Base-by-base conservation (phyloP, 2,888 invertebrate genomes). In the Odontothrips loti region DNA sequence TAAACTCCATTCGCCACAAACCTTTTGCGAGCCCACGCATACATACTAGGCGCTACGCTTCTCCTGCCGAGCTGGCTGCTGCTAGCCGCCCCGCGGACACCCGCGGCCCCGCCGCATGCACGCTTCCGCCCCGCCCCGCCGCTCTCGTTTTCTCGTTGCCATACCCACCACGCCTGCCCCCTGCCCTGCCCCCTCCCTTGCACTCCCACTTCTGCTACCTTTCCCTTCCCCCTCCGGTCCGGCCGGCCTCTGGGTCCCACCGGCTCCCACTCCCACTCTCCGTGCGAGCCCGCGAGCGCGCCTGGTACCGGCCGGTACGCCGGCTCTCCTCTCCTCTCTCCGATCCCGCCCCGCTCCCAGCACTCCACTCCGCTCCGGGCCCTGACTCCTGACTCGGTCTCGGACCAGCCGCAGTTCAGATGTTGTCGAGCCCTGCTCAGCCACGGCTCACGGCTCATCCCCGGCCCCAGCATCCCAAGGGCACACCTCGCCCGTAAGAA, bases 251-350 rank as follows among this genome's bases (percentile, higher is more conserved):
- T 48, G 8, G 51, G 12, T 17, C 51, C 51, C 51, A 51, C 51
- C 17, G 15, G n/a, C 58, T 17, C 58, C 58, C 58, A 68, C 68
- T 68, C 68, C 68, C 68, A 75, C 68, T 75, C 68, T 27, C 68
- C 58, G 58, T 17, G 51, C 51, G 51, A 20, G 51, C 51, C 51
- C 10, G 51, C 58, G 58, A 43, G 34, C 68, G 68, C 68, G 68
- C 68, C 68, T 75, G 68, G 68, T 75, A 75, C 68, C 68, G 68
- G 68, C 68, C 23, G 68, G 68, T 75, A 75, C 68, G 68, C 20
- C 51, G 12, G 51, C 51, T 51, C 58, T 17, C 20, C 58, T 58
- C 58, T 23, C 23, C 68, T 11, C 68, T 2, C 68, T 9, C 27
- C 68, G 68, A 75, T 12, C 68, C 68, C 68, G 27, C 68, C 68